phyloP scores from a whole-genome alignment of 2,113 vertebrate species.

The Perognathus longimembris region DNA sequence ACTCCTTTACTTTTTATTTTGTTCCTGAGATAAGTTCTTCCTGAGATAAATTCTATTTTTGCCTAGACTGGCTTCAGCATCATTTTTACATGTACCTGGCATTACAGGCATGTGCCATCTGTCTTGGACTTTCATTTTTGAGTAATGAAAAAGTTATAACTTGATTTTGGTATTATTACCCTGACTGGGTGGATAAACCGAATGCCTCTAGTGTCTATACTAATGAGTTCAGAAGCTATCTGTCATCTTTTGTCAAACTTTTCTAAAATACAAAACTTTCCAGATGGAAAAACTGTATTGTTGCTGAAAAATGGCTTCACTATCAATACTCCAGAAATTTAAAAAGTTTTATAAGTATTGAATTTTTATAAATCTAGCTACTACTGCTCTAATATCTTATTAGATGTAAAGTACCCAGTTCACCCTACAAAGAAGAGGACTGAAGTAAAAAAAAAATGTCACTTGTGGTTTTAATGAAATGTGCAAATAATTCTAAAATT shows the following conservation, averaged over 20 bases:
- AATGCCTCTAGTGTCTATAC: background rate
- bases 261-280: constrained; percentile 30
- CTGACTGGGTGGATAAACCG: background rate
- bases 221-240: background rate
- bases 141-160: background rate
- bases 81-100: no score
- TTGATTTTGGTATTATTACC: background rate
- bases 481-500: background rate
- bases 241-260: background rate
- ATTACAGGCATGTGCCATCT: no score
- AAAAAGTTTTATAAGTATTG: constrained; percentile 21
- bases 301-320: constrained; percentile 43
- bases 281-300: background rate
- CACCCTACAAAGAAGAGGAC: background rate
- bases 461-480: background rate
- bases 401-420: background rate
- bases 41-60: no score
- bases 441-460: background rate
- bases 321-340: constrained; percentile 45
- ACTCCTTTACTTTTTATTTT: no score
- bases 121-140: background rate
- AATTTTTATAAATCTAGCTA: background rate
- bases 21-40: no score
- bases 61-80: no score
- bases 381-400: background rate